phyloP scores from a whole-genome alignment of 2,113 vertebrate genomes.

The Salvelinus fontinalis region DNA sequence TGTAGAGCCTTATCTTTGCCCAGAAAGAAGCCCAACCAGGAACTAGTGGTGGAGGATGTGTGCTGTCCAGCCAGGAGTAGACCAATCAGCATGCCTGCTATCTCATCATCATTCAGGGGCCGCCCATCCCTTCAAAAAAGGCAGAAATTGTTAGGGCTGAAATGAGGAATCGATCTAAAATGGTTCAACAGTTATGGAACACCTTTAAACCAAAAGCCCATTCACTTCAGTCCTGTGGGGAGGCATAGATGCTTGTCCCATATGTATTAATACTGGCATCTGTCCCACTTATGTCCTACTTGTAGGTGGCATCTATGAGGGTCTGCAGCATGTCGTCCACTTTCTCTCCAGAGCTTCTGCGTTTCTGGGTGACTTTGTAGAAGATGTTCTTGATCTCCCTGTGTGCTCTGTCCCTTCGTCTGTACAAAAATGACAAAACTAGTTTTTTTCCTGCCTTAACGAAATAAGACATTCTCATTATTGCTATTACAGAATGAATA shows the following conservation, averaged over 20 bases:
- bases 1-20: slow-evolving; percentile 83
- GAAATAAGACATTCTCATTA: no score
- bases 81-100: slow-evolving; percentile 92
- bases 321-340: slow-evolving; percentile 93
- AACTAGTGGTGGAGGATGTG: slow-evolving; percentile 94
- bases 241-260: background rate
- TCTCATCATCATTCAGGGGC: slow-evolving; percentile 80
- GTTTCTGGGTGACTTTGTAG: slow-evolving; percentile 88
- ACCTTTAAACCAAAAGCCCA: no score
- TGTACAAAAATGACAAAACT: slow-evolving; percentile 44
- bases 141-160: no score
- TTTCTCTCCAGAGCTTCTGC: slow-evolving; percentile 78
- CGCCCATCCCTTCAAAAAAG: slow-evolving; percentile 78
- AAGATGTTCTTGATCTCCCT: slow-evolving; percentile 91
- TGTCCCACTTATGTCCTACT: slow-evolving; percentile 77
- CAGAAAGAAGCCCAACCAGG: slow-evolving; percentile 96
- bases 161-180: no score
- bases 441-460: background rate
- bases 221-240: background rate
- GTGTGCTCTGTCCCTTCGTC: slow-evolving; percentile 90
- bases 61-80: slow-evolving; percentile 94
- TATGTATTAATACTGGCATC: no score
- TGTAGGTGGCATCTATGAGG: slow-evolving; percentile 92
- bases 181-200: no score
- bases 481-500: no score